A percentile compares a stretch with the other conserved stretches of the same genome.
Evolutionary conservation across 2,888 invertebrate genomes (phyloP).

Genomic region (Eumacrocentrus americanus): DNA sequence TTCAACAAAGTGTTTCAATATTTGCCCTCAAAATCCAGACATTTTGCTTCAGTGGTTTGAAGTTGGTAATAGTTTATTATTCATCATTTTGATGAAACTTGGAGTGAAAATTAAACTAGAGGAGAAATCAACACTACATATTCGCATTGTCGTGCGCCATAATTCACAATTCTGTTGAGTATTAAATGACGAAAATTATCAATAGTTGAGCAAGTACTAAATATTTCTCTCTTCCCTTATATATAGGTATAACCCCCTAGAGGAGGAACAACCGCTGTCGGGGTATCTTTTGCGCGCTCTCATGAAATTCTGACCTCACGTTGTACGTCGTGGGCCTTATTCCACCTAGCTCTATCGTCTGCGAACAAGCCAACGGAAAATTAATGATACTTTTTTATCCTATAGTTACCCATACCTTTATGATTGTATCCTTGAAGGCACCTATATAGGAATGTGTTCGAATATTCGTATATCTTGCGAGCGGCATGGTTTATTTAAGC

Average conservation of each 20-base stretch:
- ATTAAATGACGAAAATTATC: constrained; percentile 59
- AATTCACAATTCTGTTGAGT: too few relatives aligned
- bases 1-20: too few relatives aligned
- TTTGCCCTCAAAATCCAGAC: neutral
- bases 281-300: neutral
- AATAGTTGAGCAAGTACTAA: constrained; percentile 48
- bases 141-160: too few relatives aligned
- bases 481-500: too few relatives aligned
- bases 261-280: constrained; percentile 13
- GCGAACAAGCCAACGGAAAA: constrained; percentile 21
- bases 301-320: constrained; percentile 5
- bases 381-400: constrained; percentile 27
- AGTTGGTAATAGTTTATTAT: too few relatives aligned
- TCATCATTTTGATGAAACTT: too few relatives aligned
- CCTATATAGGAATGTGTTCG: neutral
- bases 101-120: too few relatives aligned
- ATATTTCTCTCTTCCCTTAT: too few relatives aligned
- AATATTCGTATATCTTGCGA: neutral
- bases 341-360: neutral
- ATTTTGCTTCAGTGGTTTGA: too few relatives aligned
- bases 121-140: too few relatives aligned
- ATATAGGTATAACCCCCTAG: constrained; percentile 29
- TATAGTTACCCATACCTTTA: neutral
- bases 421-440: neutral
- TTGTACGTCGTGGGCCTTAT: constrained; percentile 3